phyloP scores from a whole-genome alignment of 2,797 vertebrate genomes.

The Steatocranus sp. region DNA sequence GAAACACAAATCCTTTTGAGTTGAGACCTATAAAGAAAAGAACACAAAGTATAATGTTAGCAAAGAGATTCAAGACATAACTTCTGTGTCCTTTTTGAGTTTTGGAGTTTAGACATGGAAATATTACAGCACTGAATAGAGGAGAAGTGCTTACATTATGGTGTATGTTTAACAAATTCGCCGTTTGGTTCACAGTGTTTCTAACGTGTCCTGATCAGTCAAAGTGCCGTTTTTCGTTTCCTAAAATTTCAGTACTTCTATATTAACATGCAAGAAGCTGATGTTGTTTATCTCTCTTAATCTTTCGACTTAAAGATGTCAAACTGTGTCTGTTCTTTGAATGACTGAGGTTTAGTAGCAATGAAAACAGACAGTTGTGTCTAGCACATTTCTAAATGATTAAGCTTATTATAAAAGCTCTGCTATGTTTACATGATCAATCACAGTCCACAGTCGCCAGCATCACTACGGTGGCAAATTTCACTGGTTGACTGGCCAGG shows the following conservation, averaged over 20 bases:
- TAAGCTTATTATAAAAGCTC: background rate
- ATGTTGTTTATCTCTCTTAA: background rate
- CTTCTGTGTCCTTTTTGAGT: background rate
- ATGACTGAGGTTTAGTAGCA: background rate
- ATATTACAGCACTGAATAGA: background rate
- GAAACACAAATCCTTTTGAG: slow-evolving; percentile 55
- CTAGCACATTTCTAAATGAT: background rate
- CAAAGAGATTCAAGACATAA: background rate
- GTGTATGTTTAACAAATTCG: background rate
- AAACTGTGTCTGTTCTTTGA: background rate
- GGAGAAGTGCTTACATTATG: background rate
- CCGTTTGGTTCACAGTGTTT: background rate
- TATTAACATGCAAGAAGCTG: background rate
- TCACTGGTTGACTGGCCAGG: background rate
- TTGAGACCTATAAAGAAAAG: slow-evolving; percentile 68
- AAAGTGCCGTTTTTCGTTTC: background rate
- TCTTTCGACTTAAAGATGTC: background rate
- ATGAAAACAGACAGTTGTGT: background rate
- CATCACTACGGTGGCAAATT: fast-evolving
- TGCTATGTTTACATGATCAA: background rate
- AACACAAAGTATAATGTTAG: background rate
- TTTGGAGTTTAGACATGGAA: fast-evolving
- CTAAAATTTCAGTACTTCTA: fast-evolving
- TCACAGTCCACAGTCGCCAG: fast-evolving
- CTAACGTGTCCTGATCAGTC: background rate